phyloP scores from a whole-genome alignment of 2,113 vertebrate genomes.

The Chionodraco myersi region DNA sequence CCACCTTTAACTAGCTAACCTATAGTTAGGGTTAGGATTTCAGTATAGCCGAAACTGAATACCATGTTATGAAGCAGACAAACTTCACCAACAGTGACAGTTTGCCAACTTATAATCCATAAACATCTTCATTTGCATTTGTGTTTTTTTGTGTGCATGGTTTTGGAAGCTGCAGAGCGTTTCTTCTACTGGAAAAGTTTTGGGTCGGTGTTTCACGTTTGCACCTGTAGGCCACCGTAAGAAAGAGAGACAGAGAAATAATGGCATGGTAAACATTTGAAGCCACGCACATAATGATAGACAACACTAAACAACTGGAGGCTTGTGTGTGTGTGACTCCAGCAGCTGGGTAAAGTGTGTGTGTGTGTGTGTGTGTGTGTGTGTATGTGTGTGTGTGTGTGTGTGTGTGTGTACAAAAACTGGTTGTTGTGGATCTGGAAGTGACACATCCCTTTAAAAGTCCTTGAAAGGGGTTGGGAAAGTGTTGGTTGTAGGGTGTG shows the following conservation, averaged over 20 bases:
- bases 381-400: slow-evolving; percentile 10
- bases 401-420: slow-evolving; percentile 11
- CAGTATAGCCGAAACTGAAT: no score
- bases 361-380: neutral
- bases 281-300: slow-evolving; percentile 26
- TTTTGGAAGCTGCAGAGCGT: no score
- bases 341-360: neutral
- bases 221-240: no score
- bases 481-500: slow-evolving; percentile 2
- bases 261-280: slow-evolving; percentile 33
- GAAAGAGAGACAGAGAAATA: slow-evolving; percentile 14
- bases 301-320: slow-evolving; percentile 31
- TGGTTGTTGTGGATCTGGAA: slow-evolving; percentile 41
- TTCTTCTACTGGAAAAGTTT: no score
- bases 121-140: no score
- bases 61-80: no score
- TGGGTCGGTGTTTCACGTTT: no score
- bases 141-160: no score
- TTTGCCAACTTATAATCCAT: no score
- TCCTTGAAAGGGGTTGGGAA: slow-evolving; percentile 10
- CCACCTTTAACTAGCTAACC: no score
- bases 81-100: no score
- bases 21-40: no score
- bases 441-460: slow-evolving; percentile 40
- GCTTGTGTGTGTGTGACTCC: slow-evolving; percentile 7